Evolutionary conservation across 2,888 invertebrate species (phyloP).

Genomic region (Cephus nigrinus): DNA sequence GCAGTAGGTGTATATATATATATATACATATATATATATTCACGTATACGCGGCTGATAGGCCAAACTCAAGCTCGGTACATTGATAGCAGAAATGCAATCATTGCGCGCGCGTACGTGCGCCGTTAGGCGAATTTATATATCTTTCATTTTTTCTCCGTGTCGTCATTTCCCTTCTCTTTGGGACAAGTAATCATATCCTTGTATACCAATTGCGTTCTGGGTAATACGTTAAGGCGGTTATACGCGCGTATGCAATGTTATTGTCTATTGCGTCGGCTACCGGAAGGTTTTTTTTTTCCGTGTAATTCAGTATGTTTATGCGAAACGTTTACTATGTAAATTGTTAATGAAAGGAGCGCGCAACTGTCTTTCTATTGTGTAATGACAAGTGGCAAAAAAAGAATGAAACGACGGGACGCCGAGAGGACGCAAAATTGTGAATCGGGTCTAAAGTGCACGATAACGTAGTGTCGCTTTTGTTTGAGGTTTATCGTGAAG

Average conservation of each 20-base stretch:
- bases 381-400: neutral
- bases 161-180: neutral
- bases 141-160: neutral
- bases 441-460: neutral
- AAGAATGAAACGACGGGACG: neutral
- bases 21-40: neutral
- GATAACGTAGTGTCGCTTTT: neutral
- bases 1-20: constrained; percentile 3
- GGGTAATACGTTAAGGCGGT: neutral
- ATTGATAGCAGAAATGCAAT: constrained; percentile 31
- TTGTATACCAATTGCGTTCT: neutral
- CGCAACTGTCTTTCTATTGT: neutral
- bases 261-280: neutral
- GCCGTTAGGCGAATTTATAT: constrained; percentile 24
- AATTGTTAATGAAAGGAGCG: neutral
- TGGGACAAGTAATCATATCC: neutral
- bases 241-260: neutral
- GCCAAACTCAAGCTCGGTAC: constrained; percentile 18
- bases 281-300: neutral
- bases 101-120: constrained; percentile 29
- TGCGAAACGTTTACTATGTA: neutral
- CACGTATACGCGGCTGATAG: constrained; percentile 20
- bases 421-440: neutral
- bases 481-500: neutral
- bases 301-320: neutral